Percentiles rank a stretch among this genome's conserved stretches.
phyloP scores from a whole-genome alignment of 2,113 vertebrate species.

The human region DNA sequence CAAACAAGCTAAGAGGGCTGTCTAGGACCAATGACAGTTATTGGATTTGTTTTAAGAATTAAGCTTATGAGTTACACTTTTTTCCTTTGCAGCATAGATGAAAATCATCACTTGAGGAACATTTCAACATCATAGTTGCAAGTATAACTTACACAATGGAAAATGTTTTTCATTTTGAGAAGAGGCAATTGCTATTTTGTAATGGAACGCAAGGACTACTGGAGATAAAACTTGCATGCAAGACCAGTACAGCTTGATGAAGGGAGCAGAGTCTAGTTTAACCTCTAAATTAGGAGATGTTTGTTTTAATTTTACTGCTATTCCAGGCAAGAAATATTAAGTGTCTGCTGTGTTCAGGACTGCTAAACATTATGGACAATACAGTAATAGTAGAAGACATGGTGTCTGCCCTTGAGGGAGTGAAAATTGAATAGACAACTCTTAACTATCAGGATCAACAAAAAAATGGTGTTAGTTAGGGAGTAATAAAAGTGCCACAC shows the following conservation, averaged over 20 bases:
- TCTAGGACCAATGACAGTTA: conserved; percentile 35
- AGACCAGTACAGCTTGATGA: background rate
- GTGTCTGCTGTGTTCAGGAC: background rate
- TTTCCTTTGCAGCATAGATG: conserved; percentile 61
- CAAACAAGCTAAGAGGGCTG: conserved; percentile 1
- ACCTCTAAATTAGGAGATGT: background rate
- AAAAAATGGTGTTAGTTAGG: background rate
- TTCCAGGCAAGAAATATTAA: background rate
- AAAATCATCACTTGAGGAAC: conserved; percentile 62
- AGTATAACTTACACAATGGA: conserved; percentile 56
- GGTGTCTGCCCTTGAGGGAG: background rate
- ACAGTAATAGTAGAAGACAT: conserved; percentile 8
- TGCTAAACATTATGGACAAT: conserved; percentile 4
- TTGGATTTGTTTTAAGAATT: conserved; percentile 72
- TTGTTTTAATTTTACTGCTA: background rate
- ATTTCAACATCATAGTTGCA: conserved; percentile 67
- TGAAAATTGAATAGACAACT: conserved; percentile 16
- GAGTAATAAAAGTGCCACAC: background rate
- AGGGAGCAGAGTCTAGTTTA: conserved; percentile 8
- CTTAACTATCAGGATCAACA: background rate
- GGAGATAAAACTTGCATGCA: conserved; percentile 18
- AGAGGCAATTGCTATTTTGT: conserved; percentile 39
- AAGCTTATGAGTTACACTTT: conserved; percentile 65
- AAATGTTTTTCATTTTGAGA: conserved; percentile 67
- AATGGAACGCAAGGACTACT: conserved; percentile 19